Evolutionary conservation across 2,113 vertebrate genomes (phyloP).

Genomic region (Ariopsis seemanni): DNA sequence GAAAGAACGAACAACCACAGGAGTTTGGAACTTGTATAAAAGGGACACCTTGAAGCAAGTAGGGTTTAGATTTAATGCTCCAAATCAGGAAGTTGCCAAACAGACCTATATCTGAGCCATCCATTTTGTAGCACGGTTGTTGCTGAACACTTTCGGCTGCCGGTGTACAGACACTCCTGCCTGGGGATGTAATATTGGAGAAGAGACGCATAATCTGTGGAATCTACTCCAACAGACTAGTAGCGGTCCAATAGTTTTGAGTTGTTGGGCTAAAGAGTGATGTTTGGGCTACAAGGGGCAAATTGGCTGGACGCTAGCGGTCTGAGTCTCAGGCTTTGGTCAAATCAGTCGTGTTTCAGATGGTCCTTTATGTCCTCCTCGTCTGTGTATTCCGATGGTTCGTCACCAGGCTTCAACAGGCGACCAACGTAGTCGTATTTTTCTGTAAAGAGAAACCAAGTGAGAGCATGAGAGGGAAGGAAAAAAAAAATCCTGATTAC

Average conservation of each 20-base stretch:
- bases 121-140: not conserved
- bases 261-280: conserved; percentile 33
- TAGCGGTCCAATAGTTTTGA: conserved; percentile 15
- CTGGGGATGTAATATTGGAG: conserved; percentile 16
- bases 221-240: conserved; percentile 1
- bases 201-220: not conserved
- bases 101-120: conserved; percentile 30
- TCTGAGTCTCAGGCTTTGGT: conserved; percentile 90
- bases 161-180: not conserved
- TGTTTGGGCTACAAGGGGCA: conserved; percentile 17
- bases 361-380: conserved; percentile 99
- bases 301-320: conserved; percentile 75
- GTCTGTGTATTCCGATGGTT: conserved; percentile 98
- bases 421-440: conserved; percentile 99
- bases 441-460: conserved; percentile 71
- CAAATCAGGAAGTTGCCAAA: conserved; percentile 21
- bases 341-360: conserved; percentile 94
- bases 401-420: conserved; percentile 96
- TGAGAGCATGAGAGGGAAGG: not conserved
- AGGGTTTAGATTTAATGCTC: conserved; percentile 36
- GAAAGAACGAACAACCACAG: conserved; percentile 52
- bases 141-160: conserved; percentile 2
- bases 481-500: not conserved
- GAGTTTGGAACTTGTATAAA: conserved; percentile 17
- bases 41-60: conserved; percentile 38